A percentile compares a stretch with the other conserved stretches of the same genome.
Conservation (phyloP, 35 echinoderm and acorn worm species). For the Amphiura filiformis region DNA sequence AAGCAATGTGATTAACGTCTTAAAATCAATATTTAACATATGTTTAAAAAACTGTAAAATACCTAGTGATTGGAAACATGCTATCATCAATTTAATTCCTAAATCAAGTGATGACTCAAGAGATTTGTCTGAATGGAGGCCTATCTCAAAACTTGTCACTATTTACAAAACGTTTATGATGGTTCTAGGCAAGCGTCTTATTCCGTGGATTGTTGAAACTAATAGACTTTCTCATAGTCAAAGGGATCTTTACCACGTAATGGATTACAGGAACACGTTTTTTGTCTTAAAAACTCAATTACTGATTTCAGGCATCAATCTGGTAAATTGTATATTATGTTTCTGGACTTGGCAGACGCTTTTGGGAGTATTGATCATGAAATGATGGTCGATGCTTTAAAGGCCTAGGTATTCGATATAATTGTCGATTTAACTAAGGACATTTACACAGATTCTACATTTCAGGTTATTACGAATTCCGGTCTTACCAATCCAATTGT, state of each 20-base stretch:
- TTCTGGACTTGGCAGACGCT: not conserved
- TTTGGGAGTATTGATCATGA: not conserved
- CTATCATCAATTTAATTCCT: too few relatives aligned
- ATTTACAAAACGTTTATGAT: not conserved
- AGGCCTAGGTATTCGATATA: not conserved
- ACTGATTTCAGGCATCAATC: not conserved
- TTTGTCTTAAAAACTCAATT: not conserved
- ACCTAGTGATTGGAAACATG: too few relatives aligned
- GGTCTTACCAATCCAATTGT: not conserved
- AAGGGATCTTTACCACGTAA: not conserved
- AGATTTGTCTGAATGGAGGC: too few relatives aligned
- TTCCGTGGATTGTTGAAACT: not conserved
- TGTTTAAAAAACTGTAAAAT: too few relatives aligned
- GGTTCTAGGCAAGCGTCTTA: not conserved
- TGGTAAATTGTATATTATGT: slow-evolving; percentile 1
- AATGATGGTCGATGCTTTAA: not conserved
- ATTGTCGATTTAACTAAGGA: not conserved
- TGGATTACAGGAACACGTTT: not conserved
- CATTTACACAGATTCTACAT: not conserved
- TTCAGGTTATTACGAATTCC: not conserved
- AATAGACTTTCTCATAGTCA: not conserved
- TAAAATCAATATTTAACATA: too few relatives aligned
- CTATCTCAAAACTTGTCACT: too few relatives aligned
- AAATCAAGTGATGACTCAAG: too few relatives aligned
- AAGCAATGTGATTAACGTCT: too few relatives aligned